Conservation (phyloP, 2,113 vertebrate species). For the Bettongia penicillata region DNA sequence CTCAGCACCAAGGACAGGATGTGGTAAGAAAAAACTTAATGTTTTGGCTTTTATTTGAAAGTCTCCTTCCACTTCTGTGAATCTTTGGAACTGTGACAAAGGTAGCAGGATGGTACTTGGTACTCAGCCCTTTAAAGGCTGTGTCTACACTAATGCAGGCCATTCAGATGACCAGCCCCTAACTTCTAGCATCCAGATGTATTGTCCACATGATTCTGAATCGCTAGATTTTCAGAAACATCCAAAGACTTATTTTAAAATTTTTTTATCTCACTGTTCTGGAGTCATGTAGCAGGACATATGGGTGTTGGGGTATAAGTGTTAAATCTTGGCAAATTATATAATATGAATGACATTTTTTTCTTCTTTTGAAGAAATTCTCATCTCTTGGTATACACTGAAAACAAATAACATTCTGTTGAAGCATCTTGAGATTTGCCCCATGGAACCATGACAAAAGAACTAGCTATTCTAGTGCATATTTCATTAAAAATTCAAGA, state of each 20-base stretch:
- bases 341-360: constrained; percentile 44
- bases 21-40: background rate
- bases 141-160: constrained; percentile 13
- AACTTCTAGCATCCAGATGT: background rate
- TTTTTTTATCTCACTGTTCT: constrained; percentile 33
- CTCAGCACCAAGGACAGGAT: background rate
- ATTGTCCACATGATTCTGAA: constrained; percentile 33
- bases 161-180: background rate
- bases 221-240: constrained; percentile 25
- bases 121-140: background rate
- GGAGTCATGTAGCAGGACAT: constrained; percentile 21
- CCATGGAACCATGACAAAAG: constrained; percentile 44
- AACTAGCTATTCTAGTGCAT: constrained; percentile 36
- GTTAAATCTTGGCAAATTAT: constrained; percentile 20
- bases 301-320: background rate
- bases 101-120: background rate
- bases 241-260: background rate
- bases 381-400: constrained; percentile 14
- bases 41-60: background rate
- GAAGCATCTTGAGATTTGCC: constrained; percentile 44
- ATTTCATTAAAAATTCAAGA: constrained; percentile 30
- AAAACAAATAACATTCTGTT: constrained; percentile 7
- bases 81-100: background rate
- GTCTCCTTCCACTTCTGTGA: background rate
- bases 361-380: constrained; percentile 42